A percentile compares a stretch with the other conserved stretches of the same genome.
These are phyloP conservation scores for Atractosteus spatula DNA, from an alignment of 2,113 vertebrate species.

Conservation along the genomic window DNA sequence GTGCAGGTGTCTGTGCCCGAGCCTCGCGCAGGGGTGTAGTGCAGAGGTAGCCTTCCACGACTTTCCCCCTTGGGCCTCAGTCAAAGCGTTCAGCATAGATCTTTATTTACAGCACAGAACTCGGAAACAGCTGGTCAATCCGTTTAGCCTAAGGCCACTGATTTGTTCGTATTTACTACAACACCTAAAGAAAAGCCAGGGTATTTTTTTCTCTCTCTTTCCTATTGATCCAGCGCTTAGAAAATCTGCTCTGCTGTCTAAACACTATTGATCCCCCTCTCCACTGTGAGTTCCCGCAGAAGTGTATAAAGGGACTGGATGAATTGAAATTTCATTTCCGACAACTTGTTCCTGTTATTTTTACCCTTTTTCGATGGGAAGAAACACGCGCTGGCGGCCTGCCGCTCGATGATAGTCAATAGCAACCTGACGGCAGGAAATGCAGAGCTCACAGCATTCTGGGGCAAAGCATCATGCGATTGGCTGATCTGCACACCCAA, in stretches of 20 bases:
- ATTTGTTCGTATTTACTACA: slow-evolving; percentile 81
- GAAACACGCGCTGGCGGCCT: slow-evolving; percentile 59
- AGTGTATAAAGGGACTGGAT: slow-evolving; percentile 85
- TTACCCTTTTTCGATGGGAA: slow-evolving; percentile 61
- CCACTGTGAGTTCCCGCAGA: slow-evolving; percentile 69
- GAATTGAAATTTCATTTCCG: slow-evolving; percentile 89
- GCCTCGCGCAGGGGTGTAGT: neutral
- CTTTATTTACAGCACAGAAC: slow-evolving; percentile 76
- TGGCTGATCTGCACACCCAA: slow-evolving; percentile 27
- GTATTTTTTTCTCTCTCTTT: slow-evolving; percentile 72
- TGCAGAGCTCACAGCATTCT: slow-evolving; percentile 23
- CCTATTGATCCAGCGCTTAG: slow-evolving; percentile 87
- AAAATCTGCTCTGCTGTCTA: slow-evolving; percentile 87
- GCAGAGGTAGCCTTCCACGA: slow-evolving; percentile 35
- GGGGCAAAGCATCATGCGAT: neutral
- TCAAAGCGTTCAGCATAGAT: slow-evolving; percentile 67
- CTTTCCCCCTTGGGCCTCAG: slow-evolving; percentile 48
- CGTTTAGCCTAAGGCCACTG: slow-evolving; percentile 85
- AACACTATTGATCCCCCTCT: slow-evolving; percentile 88
- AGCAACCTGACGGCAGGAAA: slow-evolving; percentile 45
- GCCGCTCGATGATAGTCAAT: slow-evolving; percentile 60
- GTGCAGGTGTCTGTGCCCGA: slow-evolving; percentile 17
- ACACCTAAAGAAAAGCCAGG: slow-evolving; percentile 72
- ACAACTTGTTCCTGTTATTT: slow-evolving; percentile 89
- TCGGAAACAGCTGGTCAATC: slow-evolving; percentile 80